A percentile compares a stretch with the other conserved stretches of the same genome.
Conservation (phyloP, 2,797 vertebrate species). For the Periophthalmus magnuspinnatus region DNA sequence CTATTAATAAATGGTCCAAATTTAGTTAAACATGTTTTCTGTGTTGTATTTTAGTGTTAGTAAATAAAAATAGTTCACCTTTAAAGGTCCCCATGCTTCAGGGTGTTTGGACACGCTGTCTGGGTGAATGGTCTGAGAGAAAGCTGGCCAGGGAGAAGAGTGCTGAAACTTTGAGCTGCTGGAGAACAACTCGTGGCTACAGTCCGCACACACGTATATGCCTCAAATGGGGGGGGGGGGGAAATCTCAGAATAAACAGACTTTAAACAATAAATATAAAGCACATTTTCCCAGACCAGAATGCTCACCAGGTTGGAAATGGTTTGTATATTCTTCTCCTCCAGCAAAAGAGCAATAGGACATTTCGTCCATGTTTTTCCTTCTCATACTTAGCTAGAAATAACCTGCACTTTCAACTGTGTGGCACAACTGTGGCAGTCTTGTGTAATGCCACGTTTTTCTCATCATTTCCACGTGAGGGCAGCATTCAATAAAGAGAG, state of each 20-base stretch:
- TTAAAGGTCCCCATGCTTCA: slow-evolving; percentile 77
- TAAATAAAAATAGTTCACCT: slow-evolving; percentile 63
- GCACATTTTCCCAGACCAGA: not conserved
- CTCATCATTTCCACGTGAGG: slow-evolving; percentile 49
- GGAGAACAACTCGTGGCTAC: slow-evolving; percentile 84
- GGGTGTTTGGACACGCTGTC: slow-evolving; percentile 80
- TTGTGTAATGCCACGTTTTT: slow-evolving; percentile 22
- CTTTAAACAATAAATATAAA: not conserved
- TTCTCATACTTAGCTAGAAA: slow-evolving; percentile 15
- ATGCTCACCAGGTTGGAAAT: slow-evolving; percentile 80
- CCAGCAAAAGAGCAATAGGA: slow-evolving; percentile 80
- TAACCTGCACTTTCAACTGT: slow-evolving; percentile 26
- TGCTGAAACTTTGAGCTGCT: slow-evolving; percentile 82
- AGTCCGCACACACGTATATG: slow-evolving; percentile 79
- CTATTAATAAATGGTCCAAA: no score
- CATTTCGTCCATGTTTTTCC: slow-evolving; percentile 66
- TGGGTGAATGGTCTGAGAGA: slow-evolving; percentile 77
- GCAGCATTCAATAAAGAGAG: slow-evolving; percentile 16
- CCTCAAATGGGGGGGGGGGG: slow-evolving; percentile 63
- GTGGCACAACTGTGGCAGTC: not conserved
- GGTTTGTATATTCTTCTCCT: slow-evolving; percentile 77
- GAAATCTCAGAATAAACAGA: not conserved
- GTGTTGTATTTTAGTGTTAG: no score
- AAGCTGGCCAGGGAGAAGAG: slow-evolving; percentile 85
- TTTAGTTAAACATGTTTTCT: no score